A percentile compares a stretch with the other conserved stretches of the same genome.
Conservation (phyloP, 2,888 invertebrate genomes). For the Eupithecia subumbrata region DNA sequence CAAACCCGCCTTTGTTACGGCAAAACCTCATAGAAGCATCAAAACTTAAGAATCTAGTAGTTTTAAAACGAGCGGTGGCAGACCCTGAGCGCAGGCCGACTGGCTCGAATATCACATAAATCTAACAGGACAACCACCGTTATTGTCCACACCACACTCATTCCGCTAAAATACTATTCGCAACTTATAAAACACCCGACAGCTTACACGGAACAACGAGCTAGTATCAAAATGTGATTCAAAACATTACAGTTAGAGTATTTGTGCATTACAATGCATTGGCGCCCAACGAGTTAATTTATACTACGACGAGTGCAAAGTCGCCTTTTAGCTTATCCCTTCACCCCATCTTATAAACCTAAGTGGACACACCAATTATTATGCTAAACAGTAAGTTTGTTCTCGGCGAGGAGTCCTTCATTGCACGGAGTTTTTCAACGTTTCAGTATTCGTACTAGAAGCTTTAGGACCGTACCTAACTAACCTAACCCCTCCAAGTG, state of each 20-base stretch:
- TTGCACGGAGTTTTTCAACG: conserved; percentile 52
- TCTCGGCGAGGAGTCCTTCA: conserved; percentile 70
- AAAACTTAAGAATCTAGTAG: conserved; percentile 74
- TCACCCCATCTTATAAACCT: conserved; percentile 43
- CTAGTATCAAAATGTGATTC: conserved; percentile 74
- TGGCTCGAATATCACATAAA: conserved; percentile 70
- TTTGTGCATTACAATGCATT: conserved; percentile 71
- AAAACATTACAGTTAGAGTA: conserved; percentile 64
- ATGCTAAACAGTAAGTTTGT: conserved; percentile 70
- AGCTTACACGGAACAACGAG: conserved; percentile 53
- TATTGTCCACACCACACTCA: conserved; percentile 81
- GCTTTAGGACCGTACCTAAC: conserved; percentile 71
- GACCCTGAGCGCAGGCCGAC: conserved; percentile 52
- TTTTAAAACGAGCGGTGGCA: conserved; percentile 66
- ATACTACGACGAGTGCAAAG: conserved; percentile 18
- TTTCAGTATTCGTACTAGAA: conserved; percentile 74
- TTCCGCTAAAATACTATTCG: conserved; percentile 72
- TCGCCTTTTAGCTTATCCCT: conserved; percentile 33
- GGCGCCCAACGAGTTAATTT: conserved; percentile 48
- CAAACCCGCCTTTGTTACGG: conserved; percentile 64
- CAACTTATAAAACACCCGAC: conserved; percentile 67
- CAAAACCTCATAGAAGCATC: conserved; percentile 74
- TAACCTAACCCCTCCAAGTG: conserved; percentile 62
- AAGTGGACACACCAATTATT: conserved; percentile 68
- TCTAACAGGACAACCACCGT: conserved; percentile 69